Evolutionary conservation across 2,888 invertebrate species (phyloP).

Genomic region (Sinohyriopsis cumingii): DNA sequence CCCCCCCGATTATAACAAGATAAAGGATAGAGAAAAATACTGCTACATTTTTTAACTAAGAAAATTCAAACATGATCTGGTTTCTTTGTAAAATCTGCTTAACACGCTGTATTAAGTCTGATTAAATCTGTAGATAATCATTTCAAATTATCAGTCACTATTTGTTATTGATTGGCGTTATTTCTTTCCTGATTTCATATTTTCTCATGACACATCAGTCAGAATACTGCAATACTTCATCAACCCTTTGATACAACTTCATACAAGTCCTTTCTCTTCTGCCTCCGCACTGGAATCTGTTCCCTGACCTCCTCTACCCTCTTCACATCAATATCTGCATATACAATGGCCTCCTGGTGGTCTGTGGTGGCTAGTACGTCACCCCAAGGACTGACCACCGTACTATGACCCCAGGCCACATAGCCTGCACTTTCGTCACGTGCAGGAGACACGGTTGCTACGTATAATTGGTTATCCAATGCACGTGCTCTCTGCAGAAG

Average conservation of each 20-base stretch:
- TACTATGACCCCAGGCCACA: constrained; percentile 91
- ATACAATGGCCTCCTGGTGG: constrained; percentile 81
- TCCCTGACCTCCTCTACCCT: constrained; percentile 83
- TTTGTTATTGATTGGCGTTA: no score
- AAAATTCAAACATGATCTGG: no score
- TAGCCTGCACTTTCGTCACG: constrained; percentile 82
- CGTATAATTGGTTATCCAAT: constrained; percentile 90
- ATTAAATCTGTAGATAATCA: no score
- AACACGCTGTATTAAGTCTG: no score
- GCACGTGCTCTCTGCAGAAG: constrained; percentile 86
- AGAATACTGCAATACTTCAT: no score
- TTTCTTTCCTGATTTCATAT: no score
- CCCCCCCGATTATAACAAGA: no score
- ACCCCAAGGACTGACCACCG: constrained; percentile 87
- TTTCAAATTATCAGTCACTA: no score
- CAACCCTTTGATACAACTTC: constrained; percentile 6
- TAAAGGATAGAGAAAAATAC: no score
- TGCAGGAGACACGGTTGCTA: constrained; percentile 89
- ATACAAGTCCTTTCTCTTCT: constrained; percentile 85
- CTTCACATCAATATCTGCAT: constrained; percentile 84
- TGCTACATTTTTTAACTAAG: no score
- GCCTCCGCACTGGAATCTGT: constrained; percentile 86
- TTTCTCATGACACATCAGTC: no score
- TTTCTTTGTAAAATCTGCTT: no score
- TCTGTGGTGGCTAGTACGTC: constrained; percentile 81